Percentiles rank a stretch among this genome's conserved stretches.
Evolutionary conservation across 1,140 invertebrate species (phyloP).

Genomic region (Drosophila parvula): DNA sequence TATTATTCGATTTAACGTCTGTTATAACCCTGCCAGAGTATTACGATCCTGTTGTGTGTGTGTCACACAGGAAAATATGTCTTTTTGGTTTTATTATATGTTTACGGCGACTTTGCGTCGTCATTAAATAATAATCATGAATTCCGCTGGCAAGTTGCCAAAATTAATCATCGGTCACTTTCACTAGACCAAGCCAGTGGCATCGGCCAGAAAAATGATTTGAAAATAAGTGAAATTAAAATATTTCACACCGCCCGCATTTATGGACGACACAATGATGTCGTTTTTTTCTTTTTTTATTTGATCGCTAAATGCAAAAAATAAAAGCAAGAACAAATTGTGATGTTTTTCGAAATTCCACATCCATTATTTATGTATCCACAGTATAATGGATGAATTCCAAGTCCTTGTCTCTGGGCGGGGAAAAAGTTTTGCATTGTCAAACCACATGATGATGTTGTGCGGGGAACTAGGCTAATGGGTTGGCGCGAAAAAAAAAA

Average conservation of each 20-base stretch:
- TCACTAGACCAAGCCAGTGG: conserved; percentile 69
- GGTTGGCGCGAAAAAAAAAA: conserved; percentile 16
- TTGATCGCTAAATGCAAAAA: conserved; percentile 45
- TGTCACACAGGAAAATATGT: conserved; percentile 6
- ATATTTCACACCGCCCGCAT: conserved; percentile 57
- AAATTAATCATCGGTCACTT: conserved; percentile 80
- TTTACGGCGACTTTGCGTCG: conserved; percentile 74
- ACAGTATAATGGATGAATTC: conserved; percentile 13
- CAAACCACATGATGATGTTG: conserved; percentile 55
- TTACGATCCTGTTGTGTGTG: conserved; percentile 17
- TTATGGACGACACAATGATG: conserved; percentile 57
- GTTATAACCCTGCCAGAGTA: conserved; percentile 6
- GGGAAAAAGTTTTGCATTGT: conserved; percentile 19
- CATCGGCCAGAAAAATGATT: conserved; percentile 34
- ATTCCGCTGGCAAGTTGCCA: conserved; percentile 72
- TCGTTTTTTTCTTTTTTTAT: conserved; percentile 32
- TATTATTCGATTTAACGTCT: not conserved
- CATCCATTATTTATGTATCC: conserved; percentile 57
- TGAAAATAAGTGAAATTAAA: conserved; percentile 64
- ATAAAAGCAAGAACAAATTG: conserved; percentile 52
- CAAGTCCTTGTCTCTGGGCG: conserved; percentile 29
- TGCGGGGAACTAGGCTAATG: conserved; percentile 68
- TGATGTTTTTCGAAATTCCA: conserved; percentile 39
- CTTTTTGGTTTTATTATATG: conserved; percentile 45
- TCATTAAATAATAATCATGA: conserved; percentile 80